Evolutionary conservation across 2,888 invertebrate species (phyloP).

Genomic region (Drosophila monieri): DNA sequence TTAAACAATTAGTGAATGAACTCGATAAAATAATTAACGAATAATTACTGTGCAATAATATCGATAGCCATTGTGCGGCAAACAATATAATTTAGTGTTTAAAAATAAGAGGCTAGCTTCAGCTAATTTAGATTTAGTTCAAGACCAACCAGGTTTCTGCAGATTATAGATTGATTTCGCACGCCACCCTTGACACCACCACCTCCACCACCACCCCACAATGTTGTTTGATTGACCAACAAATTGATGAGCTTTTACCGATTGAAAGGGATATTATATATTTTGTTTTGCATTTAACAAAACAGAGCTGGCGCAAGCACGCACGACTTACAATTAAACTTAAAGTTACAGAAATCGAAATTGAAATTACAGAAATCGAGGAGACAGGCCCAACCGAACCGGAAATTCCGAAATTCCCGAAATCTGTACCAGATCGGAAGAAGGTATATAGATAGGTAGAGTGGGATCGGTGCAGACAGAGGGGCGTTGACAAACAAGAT

Average conservation of each 20-base stretch:
- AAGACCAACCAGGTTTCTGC: conserved; percentile 64
- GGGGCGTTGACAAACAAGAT: conserved; percentile 76
- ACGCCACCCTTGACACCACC: conserved; percentile 10
- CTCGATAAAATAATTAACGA: conserved; percentile 39
- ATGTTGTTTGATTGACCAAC: conserved; percentile 52
- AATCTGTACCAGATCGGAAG: conserved; percentile 10
- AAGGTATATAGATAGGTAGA: not conserved
- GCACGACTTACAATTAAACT: conserved; percentile 14
- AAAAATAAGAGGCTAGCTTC: conserved; percentile 42
- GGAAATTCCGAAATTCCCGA: conserved; percentile 3
- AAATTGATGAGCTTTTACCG: conserved; percentile 76
- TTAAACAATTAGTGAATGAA: conserved; percentile 23
- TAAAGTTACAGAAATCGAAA: conserved; percentile 3
- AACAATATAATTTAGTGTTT: conserved; percentile 29
- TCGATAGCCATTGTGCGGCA: conserved; percentile 18
- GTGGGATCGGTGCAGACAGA: conserved; percentile 9
- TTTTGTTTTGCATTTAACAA: conserved; percentile 79
- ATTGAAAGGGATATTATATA: conserved; percentile 48
- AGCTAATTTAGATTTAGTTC: conserved; percentile 56
- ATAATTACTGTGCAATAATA: conserved; percentile 31
- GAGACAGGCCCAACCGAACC: conserved; percentile 2
- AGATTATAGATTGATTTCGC: conserved; percentile 59
- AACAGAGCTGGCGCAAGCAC: conserved; percentile 56
- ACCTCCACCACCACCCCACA: conserved; percentile 24
- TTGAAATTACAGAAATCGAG: not conserved